phyloP scores from a whole-genome alignment of 1,140 invertebrate genomes.

The Micrasema longulum region DNA sequence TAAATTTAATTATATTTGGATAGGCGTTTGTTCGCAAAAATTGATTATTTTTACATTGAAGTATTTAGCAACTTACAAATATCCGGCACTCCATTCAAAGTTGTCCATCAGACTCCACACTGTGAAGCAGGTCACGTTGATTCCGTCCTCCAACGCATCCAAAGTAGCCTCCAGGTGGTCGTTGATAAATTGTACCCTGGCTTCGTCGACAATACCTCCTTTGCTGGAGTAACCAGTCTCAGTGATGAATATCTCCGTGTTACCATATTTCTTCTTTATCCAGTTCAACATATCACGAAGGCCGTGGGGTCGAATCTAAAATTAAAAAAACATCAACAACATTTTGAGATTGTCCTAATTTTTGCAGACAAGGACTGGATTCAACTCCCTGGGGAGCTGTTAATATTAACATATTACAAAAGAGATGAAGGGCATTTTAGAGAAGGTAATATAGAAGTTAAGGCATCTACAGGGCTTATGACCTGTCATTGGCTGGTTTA shows the following conservation, averaged over 20 bases:
- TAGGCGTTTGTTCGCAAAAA: too few species aligned
- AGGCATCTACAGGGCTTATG: too few species aligned
- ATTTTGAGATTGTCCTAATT: too few species aligned
- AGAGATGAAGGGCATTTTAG: too few species aligned
- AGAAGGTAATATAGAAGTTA: too few species aligned
- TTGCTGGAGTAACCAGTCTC: conserved; percentile 71
- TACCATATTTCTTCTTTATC: conserved; percentile 70
- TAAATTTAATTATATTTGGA: too few species aligned
- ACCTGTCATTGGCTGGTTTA: too few species aligned
- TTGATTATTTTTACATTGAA: too few species aligned
- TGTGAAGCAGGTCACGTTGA: conserved; percentile 73
- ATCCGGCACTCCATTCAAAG: conserved; percentile 73
- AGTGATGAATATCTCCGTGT: conserved; percentile 69
- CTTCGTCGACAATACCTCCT: conserved; percentile 64
- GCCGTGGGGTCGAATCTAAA: conserved; percentile 70
- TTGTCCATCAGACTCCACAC: conserved; percentile 78
- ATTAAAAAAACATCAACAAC: too few species aligned
- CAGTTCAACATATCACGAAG: conserved; percentile 72
- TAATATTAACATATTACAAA: too few species aligned
- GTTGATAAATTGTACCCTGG: conserved; percentile 67
- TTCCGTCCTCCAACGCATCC: conserved; percentile 64
- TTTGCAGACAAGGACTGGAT: too few species aligned
- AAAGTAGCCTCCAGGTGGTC: conserved; percentile 62
- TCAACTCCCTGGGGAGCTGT: too few species aligned
- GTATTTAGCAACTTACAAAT: conserved; percentile 43